phyloP scores from a whole-genome alignment of 2,113 vertebrate species.

The Cryptoleucopteryx plumbea region DNA sequence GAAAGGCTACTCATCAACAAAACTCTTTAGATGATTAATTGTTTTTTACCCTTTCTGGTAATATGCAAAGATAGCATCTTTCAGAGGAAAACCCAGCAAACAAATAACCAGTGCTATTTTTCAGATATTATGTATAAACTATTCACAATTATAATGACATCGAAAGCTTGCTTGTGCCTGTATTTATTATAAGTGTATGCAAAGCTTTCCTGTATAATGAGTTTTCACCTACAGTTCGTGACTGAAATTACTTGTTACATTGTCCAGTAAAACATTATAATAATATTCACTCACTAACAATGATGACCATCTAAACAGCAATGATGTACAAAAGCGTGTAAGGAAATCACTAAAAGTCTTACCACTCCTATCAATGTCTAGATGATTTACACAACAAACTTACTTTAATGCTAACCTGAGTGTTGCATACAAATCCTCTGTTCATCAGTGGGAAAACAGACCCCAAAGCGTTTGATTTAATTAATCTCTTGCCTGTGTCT shows the following conservation, averaged over 20 bases:
- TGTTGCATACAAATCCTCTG: constrained; percentile 43
- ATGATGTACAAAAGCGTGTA: not conserved
- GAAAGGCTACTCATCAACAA: not conserved
- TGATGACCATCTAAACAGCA: not conserved
- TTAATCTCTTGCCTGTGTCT: constrained; percentile 54
- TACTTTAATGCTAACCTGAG: not conserved
- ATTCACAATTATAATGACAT: not conserved
- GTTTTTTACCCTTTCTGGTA: not conserved
- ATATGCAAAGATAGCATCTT: not conserved
- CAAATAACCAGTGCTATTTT: not conserved
- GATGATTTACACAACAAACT: not conserved
- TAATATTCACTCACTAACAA: not conserved
- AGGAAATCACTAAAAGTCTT: not conserved
- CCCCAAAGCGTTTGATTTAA: constrained; percentile 51
- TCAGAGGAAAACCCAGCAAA: not conserved
- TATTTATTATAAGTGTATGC: not conserved
- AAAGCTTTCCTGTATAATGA: not conserved
- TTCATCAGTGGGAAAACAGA: constrained; percentile 29
- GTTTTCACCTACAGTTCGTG: not conserved
- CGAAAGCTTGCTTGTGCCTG: not conserved
- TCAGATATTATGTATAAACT: not conserved
- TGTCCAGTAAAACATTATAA: not conserved
- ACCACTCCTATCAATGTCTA: not conserved
- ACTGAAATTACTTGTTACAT: not conserved
- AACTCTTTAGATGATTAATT: not conserved